Evolutionary conservation across 2,113 vertebrate genomes (phyloP).

Genomic region (Carlito syrichta): DNA sequence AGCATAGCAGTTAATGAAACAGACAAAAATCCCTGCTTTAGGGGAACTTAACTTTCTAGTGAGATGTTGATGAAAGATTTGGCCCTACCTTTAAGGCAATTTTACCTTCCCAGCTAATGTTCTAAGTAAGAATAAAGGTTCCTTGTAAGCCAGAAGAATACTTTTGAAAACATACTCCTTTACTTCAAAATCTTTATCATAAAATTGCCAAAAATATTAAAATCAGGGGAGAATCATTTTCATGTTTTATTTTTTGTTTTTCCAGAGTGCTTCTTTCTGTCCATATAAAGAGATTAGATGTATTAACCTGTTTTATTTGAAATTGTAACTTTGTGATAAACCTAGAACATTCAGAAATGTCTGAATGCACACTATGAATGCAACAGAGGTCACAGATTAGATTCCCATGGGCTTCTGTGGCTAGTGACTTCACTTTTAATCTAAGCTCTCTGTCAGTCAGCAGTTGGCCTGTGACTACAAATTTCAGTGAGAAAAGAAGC

Average conservation of each 20-base stretch:
- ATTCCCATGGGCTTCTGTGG: background rate
- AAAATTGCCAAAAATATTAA: slow-evolving; percentile 35
- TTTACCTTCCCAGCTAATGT: background rate
- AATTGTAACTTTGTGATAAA: slow-evolving; percentile 47
- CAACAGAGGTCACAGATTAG: background rate
- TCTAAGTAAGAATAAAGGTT: slow-evolving; percentile 19
- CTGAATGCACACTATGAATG: background rate
- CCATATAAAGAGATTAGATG: background rate
- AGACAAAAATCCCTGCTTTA: background rate
- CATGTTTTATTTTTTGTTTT: background rate
- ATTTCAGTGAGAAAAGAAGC: slow-evolving; percentile 7
- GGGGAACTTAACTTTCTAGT: background rate
- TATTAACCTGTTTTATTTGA: background rate
- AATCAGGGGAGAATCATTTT: background rate
- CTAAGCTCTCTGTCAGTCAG: background rate
- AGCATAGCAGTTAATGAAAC: background rate
- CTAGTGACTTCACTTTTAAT: slow-evolving; percentile 39
- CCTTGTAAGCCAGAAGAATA: background rate
- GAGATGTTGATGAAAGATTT: background rate
- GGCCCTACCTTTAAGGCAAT: background rate
- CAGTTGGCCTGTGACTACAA: background rate
- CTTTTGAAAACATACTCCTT: slow-evolving; percentile 4
- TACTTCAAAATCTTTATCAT: slow-evolving; percentile 22
- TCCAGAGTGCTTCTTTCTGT: background rate
- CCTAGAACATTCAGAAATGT: slow-evolving; percentile 38